phyloP scores from a whole-genome alignment of 2,888 invertebrate species.

The Morpho helenor region DNA sequence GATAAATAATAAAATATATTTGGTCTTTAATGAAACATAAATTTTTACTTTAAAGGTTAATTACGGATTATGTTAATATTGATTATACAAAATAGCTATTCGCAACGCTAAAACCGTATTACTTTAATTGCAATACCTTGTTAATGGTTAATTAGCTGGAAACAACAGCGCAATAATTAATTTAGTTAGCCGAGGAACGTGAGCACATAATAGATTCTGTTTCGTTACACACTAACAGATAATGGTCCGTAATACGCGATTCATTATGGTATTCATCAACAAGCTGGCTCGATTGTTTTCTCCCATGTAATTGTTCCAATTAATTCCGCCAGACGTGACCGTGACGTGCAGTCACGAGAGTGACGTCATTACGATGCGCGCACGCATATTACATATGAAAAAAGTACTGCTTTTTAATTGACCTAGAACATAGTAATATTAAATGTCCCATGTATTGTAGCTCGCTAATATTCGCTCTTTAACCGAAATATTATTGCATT shows the following conservation, averaged over 20 bases:
- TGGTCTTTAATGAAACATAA: no score
- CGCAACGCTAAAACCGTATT: constrained; percentile 5
- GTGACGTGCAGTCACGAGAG: constrained; percentile 48
- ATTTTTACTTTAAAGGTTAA: no score
- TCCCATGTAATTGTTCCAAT: constrained; percentile 68
- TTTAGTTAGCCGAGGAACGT: constrained; percentile 41
- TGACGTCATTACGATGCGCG: constrained; percentile 63
- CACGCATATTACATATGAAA: constrained; percentile 47
- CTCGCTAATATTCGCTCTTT: no score
- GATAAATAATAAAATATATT: neutral
- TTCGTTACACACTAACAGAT: constrained; percentile 45
- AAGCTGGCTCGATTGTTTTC: constrained; percentile 61
- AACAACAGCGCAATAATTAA: constrained; percentile 33
- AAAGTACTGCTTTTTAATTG: constrained; percentile 3
- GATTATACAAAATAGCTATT: neutral
- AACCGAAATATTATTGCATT: no score
- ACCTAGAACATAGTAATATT: no score
- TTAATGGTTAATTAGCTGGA: constrained; percentile 27
- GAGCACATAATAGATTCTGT: constrained; percentile 43
- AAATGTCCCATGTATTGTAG: no score
- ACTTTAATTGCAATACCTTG: constrained; percentile 27
- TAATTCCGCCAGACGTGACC: constrained; percentile 62
- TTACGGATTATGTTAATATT: neutral
- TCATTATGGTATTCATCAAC: constrained; percentile 53
- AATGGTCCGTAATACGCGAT: constrained; percentile 58